Evolutionary conservation across 2,888 invertebrate genomes (phyloP).

Genomic region (Anorthoa munda): DNA sequence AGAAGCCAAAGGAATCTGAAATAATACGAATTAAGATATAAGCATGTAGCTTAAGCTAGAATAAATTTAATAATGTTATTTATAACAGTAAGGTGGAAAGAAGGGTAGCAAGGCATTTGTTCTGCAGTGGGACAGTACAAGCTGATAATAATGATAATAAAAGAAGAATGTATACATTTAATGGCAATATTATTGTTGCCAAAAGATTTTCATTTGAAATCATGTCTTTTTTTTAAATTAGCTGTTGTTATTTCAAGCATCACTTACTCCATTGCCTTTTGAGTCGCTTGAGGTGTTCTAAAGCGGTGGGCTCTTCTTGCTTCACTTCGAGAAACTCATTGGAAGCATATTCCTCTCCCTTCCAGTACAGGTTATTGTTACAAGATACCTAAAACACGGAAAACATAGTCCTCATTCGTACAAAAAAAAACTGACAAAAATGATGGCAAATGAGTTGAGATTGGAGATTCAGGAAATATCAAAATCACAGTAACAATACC

Average conservation of each 20-base stretch:
- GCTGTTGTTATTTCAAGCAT: background rate
- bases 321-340: constrained; percentile 87
- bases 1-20: constrained; percentile 20
- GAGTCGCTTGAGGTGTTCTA: constrained; percentile 72
- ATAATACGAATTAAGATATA: too few species aligned
- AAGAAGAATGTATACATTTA: too few species aligned
- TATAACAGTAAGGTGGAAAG: too few species aligned
- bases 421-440: too few species aligned
- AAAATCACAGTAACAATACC: background rate
- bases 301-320: constrained; percentile 71
- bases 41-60: too few species aligned
- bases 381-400: constrained; percentile 76
- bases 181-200: too few species aligned
- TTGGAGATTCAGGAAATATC: background rate
- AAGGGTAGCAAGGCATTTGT: too few species aligned
- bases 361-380: constrained; percentile 85
- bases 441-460: background rate
- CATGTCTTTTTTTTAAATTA: too few species aligned
- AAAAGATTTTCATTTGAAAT: too few species aligned
- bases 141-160: too few species aligned
- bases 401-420: background rate
- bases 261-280: constrained; percentile 67
- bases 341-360: constrained; percentile 82
- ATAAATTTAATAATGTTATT: too few species aligned
- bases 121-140: too few species aligned